A percentile compares a stretch with the other conserved stretches of the same genome.
phyloP scores from a whole-genome alignment of 2,888 invertebrate genomes.

The Molorchus minor region DNA sequence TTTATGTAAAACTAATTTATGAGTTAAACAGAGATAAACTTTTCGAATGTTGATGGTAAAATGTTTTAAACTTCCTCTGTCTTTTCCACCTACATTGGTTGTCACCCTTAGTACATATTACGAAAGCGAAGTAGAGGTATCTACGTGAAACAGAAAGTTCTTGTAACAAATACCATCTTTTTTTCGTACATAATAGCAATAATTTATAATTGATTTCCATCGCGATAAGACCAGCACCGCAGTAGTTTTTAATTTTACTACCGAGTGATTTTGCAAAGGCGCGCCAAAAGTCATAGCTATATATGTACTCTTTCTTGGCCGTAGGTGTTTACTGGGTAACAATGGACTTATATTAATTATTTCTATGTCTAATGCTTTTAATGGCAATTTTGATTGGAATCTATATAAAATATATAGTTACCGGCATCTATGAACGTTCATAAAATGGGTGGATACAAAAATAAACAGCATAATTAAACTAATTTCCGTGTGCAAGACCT shows the following conservation, averaged over 20 bases:
- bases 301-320: conserved; percentile 12
- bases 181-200: conserved; percentile 6
- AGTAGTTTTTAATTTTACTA: conserved; percentile 33
- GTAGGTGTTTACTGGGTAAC: conserved; percentile 32
- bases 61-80: no score
- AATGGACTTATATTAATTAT: conserved; percentile 33
- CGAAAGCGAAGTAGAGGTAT: neutral
- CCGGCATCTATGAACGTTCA: no score
- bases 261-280: conserved; percentile 36
- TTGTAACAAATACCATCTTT: conserved; percentile 6
- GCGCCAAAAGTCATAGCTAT: conserved; percentile 33
- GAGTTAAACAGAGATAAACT: no score
- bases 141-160: no score
- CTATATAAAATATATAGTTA: neutral
- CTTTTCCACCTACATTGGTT: no score
- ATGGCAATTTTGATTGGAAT: neutral
- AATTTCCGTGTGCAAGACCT: no score
- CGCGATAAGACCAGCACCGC: conserved; percentile 30
- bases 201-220: conserved; percentile 34
- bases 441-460: no score
- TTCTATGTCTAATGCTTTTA: conserved; percentile 28
- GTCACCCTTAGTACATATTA: no score
- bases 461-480: no score
- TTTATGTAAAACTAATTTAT: no score
- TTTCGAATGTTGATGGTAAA: no score